Base-by-base conservation (phyloP, 2,797 vertebrate species). In the Rhadinocentrus ornatus region DNA sequence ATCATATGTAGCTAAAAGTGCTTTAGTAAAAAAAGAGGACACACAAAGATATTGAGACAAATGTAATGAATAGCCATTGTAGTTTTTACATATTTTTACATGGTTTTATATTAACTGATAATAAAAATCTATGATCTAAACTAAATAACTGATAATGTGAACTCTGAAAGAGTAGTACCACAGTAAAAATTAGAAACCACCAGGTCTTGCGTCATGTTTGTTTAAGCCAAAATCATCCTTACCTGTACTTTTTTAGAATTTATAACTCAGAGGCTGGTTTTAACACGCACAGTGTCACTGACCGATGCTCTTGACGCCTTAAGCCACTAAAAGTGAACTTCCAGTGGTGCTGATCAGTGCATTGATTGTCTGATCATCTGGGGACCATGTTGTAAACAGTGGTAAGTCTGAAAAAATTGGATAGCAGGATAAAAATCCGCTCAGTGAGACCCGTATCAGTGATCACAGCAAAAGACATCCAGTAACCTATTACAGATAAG, bases 401-500 rank as follows among this genome's bases (percentile, higher is more conserved):
- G 35, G 75, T 80, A 81, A 81, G 83, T 77, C 73, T 71, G 77
- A 86, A 86, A 90, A 89, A 89, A 91, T 90, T 89, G 85, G 85
- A 83, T 56, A 71, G 79, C 67, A 62, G 50, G 56, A 60, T 53
- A 60, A 57, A 85, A 90, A 83, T 70, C 71, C 39, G 46, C 55
- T 62, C 69, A 24, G 75, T 66, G 68, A 73, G 77, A 70, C 62
- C 69, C 62, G 69, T 77, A 85, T 85, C 75, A 82, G 71, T 55
- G 83, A 80, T 82, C 81, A 80, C 39, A 82, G 64, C 54, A 52
- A 75, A 59, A 32, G 68, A 71, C 68, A 55, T 48, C 31, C 58
- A 54, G 50, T 18, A 61, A 59, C 53, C 69, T 50, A 50, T 54
- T 78, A 15, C 53, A 62, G 56, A 73, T 12, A 32, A 63, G 37